phyloP scores from a whole-genome alignment of 2,888 invertebrate genomes.

The Bombylius discolor region DNA sequence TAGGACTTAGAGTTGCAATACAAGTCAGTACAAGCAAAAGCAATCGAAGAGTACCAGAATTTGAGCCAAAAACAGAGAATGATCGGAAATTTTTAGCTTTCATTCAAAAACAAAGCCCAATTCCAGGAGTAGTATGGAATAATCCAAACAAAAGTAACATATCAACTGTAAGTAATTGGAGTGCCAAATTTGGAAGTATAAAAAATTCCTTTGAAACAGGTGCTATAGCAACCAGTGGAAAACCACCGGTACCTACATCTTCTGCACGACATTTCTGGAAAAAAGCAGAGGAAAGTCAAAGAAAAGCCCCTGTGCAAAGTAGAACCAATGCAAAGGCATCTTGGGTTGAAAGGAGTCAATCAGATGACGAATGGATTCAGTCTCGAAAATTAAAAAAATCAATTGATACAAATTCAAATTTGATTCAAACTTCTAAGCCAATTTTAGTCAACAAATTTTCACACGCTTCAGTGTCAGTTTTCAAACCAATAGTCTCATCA shows the following conservation, averaged over 20 bases:
- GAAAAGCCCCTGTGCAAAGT: constrained; percentile 21
- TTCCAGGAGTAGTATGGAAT: constrained; percentile 31
- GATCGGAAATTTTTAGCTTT: constrained; percentile 75
- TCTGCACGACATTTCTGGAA: constrained; percentile 49
- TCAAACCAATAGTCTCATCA: constrained; percentile 42
- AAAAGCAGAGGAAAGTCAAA: constrained; percentile 37
- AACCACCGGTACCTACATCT: constrained; percentile 35
- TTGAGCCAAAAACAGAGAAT: constrained; percentile 72
- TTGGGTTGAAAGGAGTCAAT: constrained; percentile 2
- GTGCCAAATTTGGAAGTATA: constrained; percentile 67
- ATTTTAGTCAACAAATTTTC: constrained; percentile 54
- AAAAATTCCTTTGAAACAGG: constrained; percentile 62
- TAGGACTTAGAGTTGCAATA: constrained; percentile 45
- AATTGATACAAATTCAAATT: not conserved
- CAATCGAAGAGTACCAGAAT: constrained; percentile 46
- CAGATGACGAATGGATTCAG: not conserved
- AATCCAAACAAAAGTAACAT: constrained; percentile 24
- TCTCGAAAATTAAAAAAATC: not conserved
- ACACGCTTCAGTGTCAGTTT: constrained; percentile 65
- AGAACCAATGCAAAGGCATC: constrained; percentile 8
- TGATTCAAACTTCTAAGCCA: constrained; percentile 37
- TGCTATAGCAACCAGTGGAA: constrained; percentile 30
- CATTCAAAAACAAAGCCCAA: constrained; percentile 58
- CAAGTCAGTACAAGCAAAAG: constrained; percentile 39
- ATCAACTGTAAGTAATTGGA: constrained; percentile 54